Evolutionary conservation across 2,888 invertebrate genomes (phyloP).

Genomic region (Aphodius granarius): DNA sequence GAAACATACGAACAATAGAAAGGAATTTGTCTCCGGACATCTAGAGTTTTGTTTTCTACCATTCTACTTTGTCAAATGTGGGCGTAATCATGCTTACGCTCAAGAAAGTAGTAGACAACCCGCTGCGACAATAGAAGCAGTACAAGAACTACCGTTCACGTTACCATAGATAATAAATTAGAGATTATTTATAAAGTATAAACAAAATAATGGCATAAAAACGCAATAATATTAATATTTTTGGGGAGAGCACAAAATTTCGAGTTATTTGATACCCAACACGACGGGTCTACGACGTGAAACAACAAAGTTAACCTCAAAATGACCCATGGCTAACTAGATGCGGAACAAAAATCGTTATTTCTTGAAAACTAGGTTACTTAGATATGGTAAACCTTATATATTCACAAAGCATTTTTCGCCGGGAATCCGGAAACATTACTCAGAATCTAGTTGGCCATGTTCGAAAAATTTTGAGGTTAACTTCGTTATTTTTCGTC

Average conservation of each 20-base stretch:
- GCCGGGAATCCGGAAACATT: background rate
- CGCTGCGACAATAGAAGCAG: too few relatives aligned
- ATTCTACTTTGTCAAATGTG: background rate
- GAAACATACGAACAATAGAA: background rate
- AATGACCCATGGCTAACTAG: background rate
- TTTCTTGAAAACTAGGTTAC: background rate
- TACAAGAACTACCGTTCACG: too few relatives aligned
- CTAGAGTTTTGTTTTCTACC: background rate
- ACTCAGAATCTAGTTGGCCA: background rate
- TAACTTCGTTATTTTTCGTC: background rate
- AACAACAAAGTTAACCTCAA: background rate
- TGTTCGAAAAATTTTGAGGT: background rate
- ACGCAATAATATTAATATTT: too few relatives aligned
- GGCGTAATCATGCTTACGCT: background rate
- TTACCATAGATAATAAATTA: too few relatives aligned
- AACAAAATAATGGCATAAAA: too few relatives aligned
- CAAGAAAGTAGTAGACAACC: background rate
- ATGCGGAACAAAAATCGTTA: background rate
- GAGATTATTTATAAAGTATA: too few relatives aligned
- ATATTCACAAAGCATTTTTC: background rate
- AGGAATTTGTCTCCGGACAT: background rate
- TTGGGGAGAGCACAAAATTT: background rate
- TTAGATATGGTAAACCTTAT: background rate
- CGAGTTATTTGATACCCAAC: background rate
- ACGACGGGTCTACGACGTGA: background rate